Evolutionary conservation across 2,888 invertebrate genomes (phyloP), one percentile per base, ranked within the genome.

Genomic region (Caenorhabditis imperialis): DNA sequence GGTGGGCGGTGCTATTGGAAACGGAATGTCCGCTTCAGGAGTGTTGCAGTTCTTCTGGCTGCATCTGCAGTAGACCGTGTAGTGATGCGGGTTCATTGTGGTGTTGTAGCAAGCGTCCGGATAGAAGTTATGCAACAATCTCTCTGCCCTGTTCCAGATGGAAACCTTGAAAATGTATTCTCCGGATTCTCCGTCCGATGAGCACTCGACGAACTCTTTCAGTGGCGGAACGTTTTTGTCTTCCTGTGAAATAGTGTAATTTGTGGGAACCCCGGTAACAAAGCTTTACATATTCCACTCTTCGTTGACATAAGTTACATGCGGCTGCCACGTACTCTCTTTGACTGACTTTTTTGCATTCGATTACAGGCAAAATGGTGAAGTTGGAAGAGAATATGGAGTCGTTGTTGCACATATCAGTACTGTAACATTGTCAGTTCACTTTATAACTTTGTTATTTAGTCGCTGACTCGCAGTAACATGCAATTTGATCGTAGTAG

Each of bases 11-110:
- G 63, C 45, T 1, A 63, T 53, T 14, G 63, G 63, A 47, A 45
- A 63, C 30, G 63, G 63, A 16, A 63, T 12, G 2, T 18, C 6
- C 5, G 25, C 10, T 22, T 63, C 63, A 12, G 63, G 63, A 27
- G 53, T 25, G 45, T 63, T 63, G 18, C 63, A 63, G 44, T 63
- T n/a, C n/a, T n/a, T n/a, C n/a, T n/a, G n/a, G n/a, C n/a, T 14
- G 14, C 55, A 55, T 42, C 40, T 42, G 25, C 55, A 55, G 20
- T 55, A 55, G 20, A 55, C 22, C 6, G 10, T 20, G 12, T 55
- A 55, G 5, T 55, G 55, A n/a, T 55, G 16, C 20, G 55, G 55
- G 22, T 55, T 42, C 55, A 55, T 44, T 2, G 55, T 16, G 8
- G 44, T 12, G 14, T 55, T 55, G 22, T 55, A 55, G n/a, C 55